These are phyloP conservation scores for Bucorvus abyssinicus DNA, from an alignment of 2,797 vertebrate genomes.

Conservation along the genomic window DNA sequence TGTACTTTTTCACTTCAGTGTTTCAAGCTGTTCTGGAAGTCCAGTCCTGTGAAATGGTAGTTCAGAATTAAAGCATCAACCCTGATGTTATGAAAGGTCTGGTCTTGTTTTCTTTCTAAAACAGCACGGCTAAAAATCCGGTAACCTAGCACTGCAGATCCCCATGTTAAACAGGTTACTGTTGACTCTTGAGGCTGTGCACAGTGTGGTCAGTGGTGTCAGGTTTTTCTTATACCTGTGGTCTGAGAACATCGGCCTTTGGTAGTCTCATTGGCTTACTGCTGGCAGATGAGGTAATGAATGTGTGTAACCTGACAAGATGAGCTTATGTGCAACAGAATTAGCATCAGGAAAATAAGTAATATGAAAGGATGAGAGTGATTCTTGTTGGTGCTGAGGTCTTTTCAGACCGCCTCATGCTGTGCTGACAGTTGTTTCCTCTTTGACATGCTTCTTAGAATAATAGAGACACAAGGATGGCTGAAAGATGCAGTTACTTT, in stretches of 20 bases:
- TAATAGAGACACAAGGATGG: background rate
- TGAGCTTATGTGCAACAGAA: background rate
- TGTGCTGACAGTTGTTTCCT: background rate
- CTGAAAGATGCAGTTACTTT: background rate
- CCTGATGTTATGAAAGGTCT: background rate
- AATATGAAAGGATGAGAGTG: background rate
- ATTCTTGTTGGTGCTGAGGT: background rate
- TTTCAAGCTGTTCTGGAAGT: background rate
- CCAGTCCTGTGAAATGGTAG: background rate
- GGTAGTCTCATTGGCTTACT: background rate
- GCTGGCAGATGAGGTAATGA: background rate
- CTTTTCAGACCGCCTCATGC: background rate
- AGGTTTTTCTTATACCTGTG: background rate
- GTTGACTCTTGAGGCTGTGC: background rate
- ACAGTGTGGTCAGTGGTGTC: rapidly evolving
- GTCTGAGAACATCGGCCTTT: background rate
- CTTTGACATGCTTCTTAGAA: background rate
- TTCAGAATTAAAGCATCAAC: background rate
- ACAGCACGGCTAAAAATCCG: background rate
- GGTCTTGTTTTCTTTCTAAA: background rate
- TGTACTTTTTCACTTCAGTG: background rate
- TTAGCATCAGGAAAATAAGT: background rate
- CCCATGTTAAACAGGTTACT: background rate
- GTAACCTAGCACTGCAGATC: background rate
- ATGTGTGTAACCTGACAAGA: background rate